Evolutionary conservation across 2,888 invertebrate genomes (phyloP).

Genomic region (Phalera bucephala): DNA sequence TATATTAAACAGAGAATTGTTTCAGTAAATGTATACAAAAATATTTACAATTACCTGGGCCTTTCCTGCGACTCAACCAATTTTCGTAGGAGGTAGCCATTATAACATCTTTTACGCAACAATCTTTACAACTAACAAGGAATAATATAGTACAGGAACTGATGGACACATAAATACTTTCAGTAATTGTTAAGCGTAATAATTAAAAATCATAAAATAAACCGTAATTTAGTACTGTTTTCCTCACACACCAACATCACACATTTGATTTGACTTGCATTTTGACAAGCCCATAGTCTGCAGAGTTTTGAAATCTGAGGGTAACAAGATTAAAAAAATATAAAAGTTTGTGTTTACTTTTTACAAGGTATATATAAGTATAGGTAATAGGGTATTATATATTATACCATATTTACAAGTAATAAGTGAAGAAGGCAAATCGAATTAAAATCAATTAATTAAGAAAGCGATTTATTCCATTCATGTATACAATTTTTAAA

Average conservation of each 20-base stretch:
- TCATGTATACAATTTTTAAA: no score
- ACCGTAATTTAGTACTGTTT: slow-evolving; percentile 56
- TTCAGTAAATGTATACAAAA: no score
- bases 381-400: no score
- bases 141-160: slow-evolving; percentile 15
- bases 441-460: no score
- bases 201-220: slow-evolving; percentile 39
- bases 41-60: slow-evolving; percentile 51
- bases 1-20: no score
- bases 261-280: slow-evolving; percentile 31
- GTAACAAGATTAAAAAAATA: neutral
- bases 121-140: slow-evolving; percentile 14
- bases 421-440: no score
- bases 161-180: slow-evolving; percentile 29
- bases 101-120: slow-evolving; percentile 60
- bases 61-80: slow-evolving; percentile 77
- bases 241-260: slow-evolving; percentile 45
- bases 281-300: slow-evolving; percentile 1
- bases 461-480: no score
- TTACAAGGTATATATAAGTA: no score
- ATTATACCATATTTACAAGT: no score
- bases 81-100: slow-evolving; percentile 74
- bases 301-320: no score
- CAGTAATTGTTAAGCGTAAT: slow-evolving; percentile 30
- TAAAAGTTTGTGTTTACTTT: no score